Base-by-base conservation (phyloP, 2,113 vertebrate species). In the Zosterops pallidus region DNA sequence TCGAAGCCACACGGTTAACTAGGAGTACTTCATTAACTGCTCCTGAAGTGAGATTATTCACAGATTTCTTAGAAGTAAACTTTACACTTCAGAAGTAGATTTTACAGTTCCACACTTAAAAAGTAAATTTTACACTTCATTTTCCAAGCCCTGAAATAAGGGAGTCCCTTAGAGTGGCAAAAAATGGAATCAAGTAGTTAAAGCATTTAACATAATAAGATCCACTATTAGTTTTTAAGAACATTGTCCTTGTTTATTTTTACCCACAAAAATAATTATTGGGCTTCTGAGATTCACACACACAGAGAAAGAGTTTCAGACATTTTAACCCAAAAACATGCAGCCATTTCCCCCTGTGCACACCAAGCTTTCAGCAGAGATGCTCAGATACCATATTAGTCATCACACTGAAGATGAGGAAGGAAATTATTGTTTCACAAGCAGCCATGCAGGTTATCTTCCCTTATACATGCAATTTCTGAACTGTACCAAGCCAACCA, bases 381-480 rank as follows among this genome's bases (percentile, higher is more conserved):
- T 12, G n/a, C 44, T 68, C 84, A 93, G 69, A 80, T 60, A 81
- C 59, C 28, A 0, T 2, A 56, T 81, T 68, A 94, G 76, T 96
- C 92, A 89, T 41, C 71, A 11, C 6, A 3, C 41, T 62, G 83
- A 77, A 88, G 85, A 94, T 94, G 56, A 62, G 92, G 95, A 96
- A 96, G 96, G 95, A 96, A 96, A 80, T 21, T 13, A 72, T 25
- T 17, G 35, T 93, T 96, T 86, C 85, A 46, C 85, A 93, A 93
- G 86, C 44, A 87, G 22, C 42, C 65, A 29, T 47, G 89, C 84
- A 96, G 85, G 93, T 96, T 92, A 28, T 79, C 93, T 59, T 42
- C 59, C 75, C 67, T 25, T 59, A 35, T 15, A 83, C 11, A 60
- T 13, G 55, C 67, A 91, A 65, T 22, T 91, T 89, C 79, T 69